Base-by-base conservation (phyloP, 2,888 invertebrate genomes). In the Quadroppia sp. region DNA sequence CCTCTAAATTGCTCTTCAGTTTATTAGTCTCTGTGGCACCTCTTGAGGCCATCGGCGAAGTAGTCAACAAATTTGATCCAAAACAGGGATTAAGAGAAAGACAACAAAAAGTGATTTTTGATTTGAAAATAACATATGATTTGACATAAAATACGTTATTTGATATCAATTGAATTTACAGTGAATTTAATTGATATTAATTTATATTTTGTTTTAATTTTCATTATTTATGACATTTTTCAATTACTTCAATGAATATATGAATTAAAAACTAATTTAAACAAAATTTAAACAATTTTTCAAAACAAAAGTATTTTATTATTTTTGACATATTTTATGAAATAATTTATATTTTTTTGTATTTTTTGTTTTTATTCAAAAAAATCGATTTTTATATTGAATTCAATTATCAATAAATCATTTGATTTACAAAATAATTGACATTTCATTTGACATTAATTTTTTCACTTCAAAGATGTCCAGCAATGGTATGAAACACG, bases 21-120 rank as follows among this genome's bases (percentile, higher is more conserved):
- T 85, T 86, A 75, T 86, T 85, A 11, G 88, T 89, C 82, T 89
- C 89, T 67, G 83, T 82, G 82, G 84, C 84, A 48, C 87, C 87
- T 78, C 85, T 82, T 0, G 86, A 86, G 17, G 75, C 71, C 78
- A 78, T 78, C 70, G 15, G 15, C 23, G 17, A 6, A 28, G 36
- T 15, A 56, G 23, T 53, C 23, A 53, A 53, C 23, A 9, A 53
- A 56, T 56, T 56, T n/a, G n/a, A n/a, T n/a, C n/a, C n/a, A n/a
- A n/a, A n/a, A n/a, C n/a, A n/a, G n/a, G n/a, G n/a, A n/a, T n/a
- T n/a, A n/a, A n/a, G n/a, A n/a, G n/a, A n/a, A n/a, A n/a, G n/a
- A n/a, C n/a, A n/a, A n/a, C n/a, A n/a, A n/a, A n/a, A n/a, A n/a
- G n/a, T n/a, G n/a, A n/a, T n/a, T n/a, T n/a, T n/a, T n/a, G n/a